Evolutionary conservation across 2,113 vertebrate species (phyloP).

Genomic region (Salvator merianae): DNA sequence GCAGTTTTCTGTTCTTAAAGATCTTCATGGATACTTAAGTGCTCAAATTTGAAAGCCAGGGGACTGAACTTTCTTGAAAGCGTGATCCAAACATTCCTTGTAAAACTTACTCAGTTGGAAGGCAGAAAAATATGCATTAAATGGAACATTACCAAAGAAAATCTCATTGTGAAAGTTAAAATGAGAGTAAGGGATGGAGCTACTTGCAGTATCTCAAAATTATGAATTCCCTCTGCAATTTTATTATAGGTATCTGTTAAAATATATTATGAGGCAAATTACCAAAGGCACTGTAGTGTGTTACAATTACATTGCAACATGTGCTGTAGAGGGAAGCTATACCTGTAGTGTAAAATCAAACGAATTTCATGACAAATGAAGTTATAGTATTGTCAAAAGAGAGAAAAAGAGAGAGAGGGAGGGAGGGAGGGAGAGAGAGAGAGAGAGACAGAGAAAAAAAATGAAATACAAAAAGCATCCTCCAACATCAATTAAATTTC

Average conservation of each 20-base stretch:
- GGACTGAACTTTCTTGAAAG: not conserved
- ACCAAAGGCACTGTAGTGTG: slow-evolving; percentile 18
- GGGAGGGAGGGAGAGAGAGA: slow-evolving; percentile 12
- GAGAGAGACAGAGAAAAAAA: not conserved
- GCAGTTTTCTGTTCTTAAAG: not conserved
- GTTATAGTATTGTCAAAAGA: slow-evolving; percentile 1
- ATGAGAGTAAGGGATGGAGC: slow-evolving; percentile 3
- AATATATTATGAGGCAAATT: slow-evolving; percentile 35
- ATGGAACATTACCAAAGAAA: slow-evolving; percentile 30
- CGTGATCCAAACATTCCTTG: slow-evolving; percentile 3
- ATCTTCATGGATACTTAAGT: not conserved
- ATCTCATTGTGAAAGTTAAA: slow-evolving; percentile 19
- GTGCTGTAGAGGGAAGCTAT: not conserved
- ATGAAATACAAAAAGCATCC: not conserved
- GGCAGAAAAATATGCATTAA: slow-evolving; percentile 24
- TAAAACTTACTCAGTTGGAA: slow-evolving; percentile 12
- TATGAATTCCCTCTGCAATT: slow-evolving; percentile 26
- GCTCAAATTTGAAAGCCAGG: slow-evolving; percentile 2
- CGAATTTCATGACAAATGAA: slow-evolving; percentile 3
- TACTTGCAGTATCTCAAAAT: slow-evolving; percentile 12
- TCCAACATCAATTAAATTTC: slow-evolving; percentile 24
- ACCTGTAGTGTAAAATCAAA: slow-evolving; percentile 4
- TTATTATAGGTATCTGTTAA: slow-evolving; percentile 24
- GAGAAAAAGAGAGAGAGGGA: slow-evolving; percentile 9
- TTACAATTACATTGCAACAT: not conserved